Percentiles rank a stretch among this genome's conserved stretches.
Conservation (phyloP, 53 echinoderm and acorn worm genomes). For the Arbacia lixula region DNA sequence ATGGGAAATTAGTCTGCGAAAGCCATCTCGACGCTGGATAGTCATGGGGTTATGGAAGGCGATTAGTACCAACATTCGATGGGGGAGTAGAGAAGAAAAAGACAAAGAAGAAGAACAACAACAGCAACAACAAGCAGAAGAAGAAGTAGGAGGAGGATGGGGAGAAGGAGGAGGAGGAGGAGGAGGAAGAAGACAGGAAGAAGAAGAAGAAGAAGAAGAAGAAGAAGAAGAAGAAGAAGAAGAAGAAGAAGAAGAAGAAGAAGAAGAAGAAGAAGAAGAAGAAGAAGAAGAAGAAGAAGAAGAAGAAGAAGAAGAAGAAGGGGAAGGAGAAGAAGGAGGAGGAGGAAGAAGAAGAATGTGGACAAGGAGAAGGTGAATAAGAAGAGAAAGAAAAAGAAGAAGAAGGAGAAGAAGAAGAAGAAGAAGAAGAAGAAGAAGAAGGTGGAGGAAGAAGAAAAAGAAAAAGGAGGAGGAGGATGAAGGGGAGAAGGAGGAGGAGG, state of each 20-base stretch:
- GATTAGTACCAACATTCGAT: no score
- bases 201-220: not conserved
- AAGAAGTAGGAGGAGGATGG: not conserved
- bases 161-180: not conserved
- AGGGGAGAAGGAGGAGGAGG: not conserved
- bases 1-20: not conserved
- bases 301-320: not conserved
- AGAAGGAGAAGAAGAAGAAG: not conserved
- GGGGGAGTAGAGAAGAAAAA: not conserved
- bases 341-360: not conserved
- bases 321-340: not conserved
- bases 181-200: not conserved
- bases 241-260: not conserved
- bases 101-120: not conserved
- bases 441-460: not conserved
- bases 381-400: no score
- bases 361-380: not conserved
- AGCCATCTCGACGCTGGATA: not conserved
- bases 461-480: not conserved
- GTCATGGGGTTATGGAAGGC: not conserved
- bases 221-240: not conserved
- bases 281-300: not conserved
- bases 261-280: no score
- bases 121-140: no score
- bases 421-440: not conserved